Percentiles rank a stretch among this genome's conserved stretches.
Conservation (phyloP, 2,797 vertebrate genomes). For the Cynodonichthys magdalenae region DNA sequence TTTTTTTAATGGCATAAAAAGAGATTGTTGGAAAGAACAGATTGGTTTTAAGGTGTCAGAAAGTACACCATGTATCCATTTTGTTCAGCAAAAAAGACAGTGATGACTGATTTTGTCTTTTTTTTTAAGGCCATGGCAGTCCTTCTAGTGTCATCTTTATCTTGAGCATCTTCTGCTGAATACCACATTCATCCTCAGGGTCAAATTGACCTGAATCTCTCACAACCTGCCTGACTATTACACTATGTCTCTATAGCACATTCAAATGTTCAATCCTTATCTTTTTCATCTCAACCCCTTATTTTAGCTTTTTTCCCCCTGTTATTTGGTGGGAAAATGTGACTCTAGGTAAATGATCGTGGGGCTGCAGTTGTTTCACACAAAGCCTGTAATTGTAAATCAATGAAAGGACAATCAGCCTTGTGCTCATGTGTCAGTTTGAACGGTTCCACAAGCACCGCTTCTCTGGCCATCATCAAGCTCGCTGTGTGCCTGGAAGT, state of each 20-base stretch:
- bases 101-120: not conserved
- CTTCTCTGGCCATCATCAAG: slow-evolving; percentile 27
- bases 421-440: slow-evolving; percentile 33
- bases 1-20: too few species aligned
- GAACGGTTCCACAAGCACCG: slow-evolving; percentile 18
- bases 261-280: slow-evolving; percentile 8
- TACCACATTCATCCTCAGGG: slow-evolving; percentile 14
- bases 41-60: too few species aligned
- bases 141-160: not conserved
- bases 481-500: slow-evolving; percentile 10
- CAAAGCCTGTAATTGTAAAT: slow-evolving; percentile 50
- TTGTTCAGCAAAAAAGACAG: not conserved
- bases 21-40: too few species aligned
- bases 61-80: not conserved
- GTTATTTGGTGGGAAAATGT: slow-evolving; percentile 8
- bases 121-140: not conserved
- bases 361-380: slow-evolving; percentile 12
- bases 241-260: not conserved
- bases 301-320: not conserved
- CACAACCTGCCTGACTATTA: slow-evolving; percentile 4
- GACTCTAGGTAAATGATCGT: slow-evolving; percentile 1
- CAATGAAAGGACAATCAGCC: slow-evolving; percentile 50
- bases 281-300: slow-evolving; percentile 6
- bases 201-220: slow-evolving; percentile 16
- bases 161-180: slow-evolving; percentile 11